A percentile compares a stretch with the other conserved stretches of the same genome.
phyloP scores from a whole-genome alignment of 2,113 vertebrate genomes.

The Cynopterus brachyotis region DNA sequence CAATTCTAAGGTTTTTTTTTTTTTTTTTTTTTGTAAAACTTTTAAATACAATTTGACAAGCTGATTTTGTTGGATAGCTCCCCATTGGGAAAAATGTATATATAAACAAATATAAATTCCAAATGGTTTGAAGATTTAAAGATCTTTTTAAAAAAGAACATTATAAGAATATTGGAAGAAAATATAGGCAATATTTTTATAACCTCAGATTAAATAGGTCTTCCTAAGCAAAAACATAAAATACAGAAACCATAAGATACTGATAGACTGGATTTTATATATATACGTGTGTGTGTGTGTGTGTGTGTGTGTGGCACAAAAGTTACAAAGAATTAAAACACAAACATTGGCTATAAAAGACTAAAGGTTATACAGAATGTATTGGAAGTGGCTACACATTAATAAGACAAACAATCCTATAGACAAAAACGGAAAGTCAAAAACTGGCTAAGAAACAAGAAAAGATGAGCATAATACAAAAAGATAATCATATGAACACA shows the following conservation, averaged over 20 bases:
- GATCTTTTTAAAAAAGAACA: background rate
- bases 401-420: background rate
- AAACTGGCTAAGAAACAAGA: background rate
- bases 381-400: background rate
- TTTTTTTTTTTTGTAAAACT: background rate
- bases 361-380: background rate
- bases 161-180: background rate
- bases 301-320: background rate
- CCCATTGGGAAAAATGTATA: background rate
- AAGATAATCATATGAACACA: background rate
- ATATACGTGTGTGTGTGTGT: too few relatives aligned
- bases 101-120: background rate
- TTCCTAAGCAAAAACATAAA: conserved; percentile 4
- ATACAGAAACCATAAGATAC: background rate
- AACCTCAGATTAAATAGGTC: background rate
- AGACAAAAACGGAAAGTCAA: background rate
- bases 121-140: background rate
- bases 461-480: background rate
- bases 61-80: background rate
- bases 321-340: background rate
- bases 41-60: background rate
- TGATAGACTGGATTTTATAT: background rate
- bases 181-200: background rate
- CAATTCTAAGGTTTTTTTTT: background rate
- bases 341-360: background rate